These are phyloP conservation scores for Aphidius gifuensis DNA, from an alignment of 1,140 invertebrate genomes.

Conservation along the genomic window DNA sequence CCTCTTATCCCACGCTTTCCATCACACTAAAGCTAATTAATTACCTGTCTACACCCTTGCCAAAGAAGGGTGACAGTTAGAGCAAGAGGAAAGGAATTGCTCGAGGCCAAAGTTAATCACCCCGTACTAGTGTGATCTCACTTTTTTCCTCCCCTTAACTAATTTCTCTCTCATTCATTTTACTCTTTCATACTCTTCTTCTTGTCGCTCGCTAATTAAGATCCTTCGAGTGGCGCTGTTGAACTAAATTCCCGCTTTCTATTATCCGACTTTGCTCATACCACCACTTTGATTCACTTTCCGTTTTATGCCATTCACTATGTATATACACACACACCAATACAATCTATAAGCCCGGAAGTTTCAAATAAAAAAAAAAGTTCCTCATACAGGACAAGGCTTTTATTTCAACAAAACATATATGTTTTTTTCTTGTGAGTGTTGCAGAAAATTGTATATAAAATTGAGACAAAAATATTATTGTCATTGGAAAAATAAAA, in stretches of 20 bases:
- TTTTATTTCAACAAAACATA: too few relatives aligned
- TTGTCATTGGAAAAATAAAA: background rate
- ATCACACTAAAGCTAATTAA: slow-evolving; percentile 13
- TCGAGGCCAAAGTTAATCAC: slow-evolving; percentile 17
- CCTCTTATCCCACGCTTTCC: background rate
- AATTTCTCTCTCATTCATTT: slow-evolving; percentile 3
- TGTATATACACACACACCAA: too few relatives aligned
- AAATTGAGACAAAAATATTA: background rate
- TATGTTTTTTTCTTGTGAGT: too few relatives aligned
- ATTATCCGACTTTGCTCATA: slow-evolving; percentile 16
- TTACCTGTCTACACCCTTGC: slow-evolving; percentile 18
- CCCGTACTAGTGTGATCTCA: background rate
- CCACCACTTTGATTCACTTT: slow-evolving; percentile 1
- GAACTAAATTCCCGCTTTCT: slow-evolving; percentile 19
- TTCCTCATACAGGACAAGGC: too few relatives aligned
- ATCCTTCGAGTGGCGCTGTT: slow-evolving; percentile 20
- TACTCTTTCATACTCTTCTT: background rate
- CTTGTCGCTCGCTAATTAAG: slow-evolving; percentile 23
- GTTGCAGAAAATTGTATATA: too few relatives aligned
- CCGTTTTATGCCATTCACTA: background rate
- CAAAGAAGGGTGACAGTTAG: background rate
- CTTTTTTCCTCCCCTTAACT: background rate
- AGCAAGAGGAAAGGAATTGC: background rate
- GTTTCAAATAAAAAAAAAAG: too few relatives aligned
- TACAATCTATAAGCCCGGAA: too few relatives aligned